Conservation (phyloP, 2,888 invertebrate genomes). For the Kuschelorhynchus macadamiae region DNA sequence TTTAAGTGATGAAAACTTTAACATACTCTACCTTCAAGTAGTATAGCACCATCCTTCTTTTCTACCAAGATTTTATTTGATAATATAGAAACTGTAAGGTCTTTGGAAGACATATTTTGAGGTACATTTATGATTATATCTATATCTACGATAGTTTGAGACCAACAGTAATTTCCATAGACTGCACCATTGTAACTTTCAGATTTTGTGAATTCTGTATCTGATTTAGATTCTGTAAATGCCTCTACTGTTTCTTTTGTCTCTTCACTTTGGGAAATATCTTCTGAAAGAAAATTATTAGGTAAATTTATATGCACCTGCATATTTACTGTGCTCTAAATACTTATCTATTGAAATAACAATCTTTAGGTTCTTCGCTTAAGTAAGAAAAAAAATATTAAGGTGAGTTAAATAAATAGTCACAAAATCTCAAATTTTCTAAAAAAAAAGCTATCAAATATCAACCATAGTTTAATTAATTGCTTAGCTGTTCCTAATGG, state of each 20-base stretch:
- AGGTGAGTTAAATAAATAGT: no score
- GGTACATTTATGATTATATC: slow-evolving; percentile 78
- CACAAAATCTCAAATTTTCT: no score
- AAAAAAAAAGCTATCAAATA: no score
- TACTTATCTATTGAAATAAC: no score
- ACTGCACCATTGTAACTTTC: slow-evolving; percentile 86
- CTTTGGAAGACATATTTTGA: slow-evolving; percentile 74
- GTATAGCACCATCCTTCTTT: slow-evolving; percentile 63
- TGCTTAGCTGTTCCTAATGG: no score
- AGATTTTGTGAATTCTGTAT: slow-evolving; percentile 58
- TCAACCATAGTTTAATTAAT: no score
- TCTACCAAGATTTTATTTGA: slow-evolving; percentile 67
- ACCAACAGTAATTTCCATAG: slow-evolving; percentile 85
- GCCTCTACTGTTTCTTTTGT: not conserved
- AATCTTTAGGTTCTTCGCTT: no score
- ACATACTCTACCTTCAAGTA: slow-evolving; percentile 74
- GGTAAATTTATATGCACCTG: no score
- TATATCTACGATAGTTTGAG: slow-evolving; percentile 85
- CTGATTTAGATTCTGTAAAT: not conserved
- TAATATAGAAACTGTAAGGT: slow-evolving; percentile 77
- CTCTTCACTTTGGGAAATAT: not conserved
- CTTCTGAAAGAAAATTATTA: slow-evolving; percentile 5
- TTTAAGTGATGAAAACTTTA: no score
- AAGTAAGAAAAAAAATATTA: no score
- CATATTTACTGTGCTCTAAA: not conserved